These are phyloP conservation scores for Chaetura pelagica DNA, from an alignment of 2,113 vertebrate genomes.

Conservation along the genomic window DNA sequence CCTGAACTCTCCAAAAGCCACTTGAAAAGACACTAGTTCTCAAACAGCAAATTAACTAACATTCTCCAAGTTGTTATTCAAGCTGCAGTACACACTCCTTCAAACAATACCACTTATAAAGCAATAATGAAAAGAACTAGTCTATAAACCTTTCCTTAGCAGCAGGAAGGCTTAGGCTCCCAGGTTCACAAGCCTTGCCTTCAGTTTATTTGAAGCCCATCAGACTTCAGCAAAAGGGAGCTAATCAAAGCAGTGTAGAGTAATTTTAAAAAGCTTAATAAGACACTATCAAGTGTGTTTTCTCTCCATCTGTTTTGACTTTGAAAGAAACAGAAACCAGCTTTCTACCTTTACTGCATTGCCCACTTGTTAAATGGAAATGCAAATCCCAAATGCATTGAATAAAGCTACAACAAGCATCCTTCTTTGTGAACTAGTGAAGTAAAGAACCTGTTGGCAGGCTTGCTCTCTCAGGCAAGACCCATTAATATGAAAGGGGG, in stretches of 20 bases:
- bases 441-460: not conserved
- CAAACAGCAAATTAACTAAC: not conserved
- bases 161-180: slow-evolving; percentile 32
- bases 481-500: not conserved
- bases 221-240: slow-evolving; percentile 38
- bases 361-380: not conserved
- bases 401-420: slow-evolving; percentile 23
- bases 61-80: not conserved
- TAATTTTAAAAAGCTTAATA: slow-evolving; percentile 21
- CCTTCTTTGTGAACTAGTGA: not conserved
- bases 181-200: slow-evolving; percentile 14
- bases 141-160: slow-evolving; percentile 65
- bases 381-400: not conserved
- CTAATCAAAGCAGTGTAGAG: not conserved
- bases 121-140: slow-evolving; percentile 65
- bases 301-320: not conserved
- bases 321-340: slow-evolving; percentile 7
- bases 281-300: not conserved
- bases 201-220: slow-evolving; percentile 46
- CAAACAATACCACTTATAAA: slow-evolving; percentile 62
- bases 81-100: not conserved
- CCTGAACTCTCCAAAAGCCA: not conserved
- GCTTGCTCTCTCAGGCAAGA: slow-evolving; percentile 5
- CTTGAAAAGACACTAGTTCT: not conserved
- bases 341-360: not conserved